These are phyloP conservation scores for Astyanax mexicanus DNA, from an alignment of 2,797 vertebrate genomes.

Conservation along the genomic window DNA sequence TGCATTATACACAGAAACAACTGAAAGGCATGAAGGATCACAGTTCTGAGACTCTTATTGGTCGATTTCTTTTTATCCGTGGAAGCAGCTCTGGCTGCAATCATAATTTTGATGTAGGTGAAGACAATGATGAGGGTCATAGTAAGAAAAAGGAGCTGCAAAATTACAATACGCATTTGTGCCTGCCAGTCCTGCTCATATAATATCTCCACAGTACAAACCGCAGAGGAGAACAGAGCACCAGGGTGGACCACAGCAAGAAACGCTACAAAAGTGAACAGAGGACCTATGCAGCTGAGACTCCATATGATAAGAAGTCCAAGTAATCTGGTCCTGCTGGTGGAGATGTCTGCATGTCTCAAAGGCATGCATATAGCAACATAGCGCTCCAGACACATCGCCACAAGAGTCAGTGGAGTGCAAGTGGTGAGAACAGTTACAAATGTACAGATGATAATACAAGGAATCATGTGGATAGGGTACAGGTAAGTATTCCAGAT, in stretches of 20 bases:
- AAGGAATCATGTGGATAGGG: slow-evolving; percentile 40
- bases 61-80: slow-evolving; percentile 39
- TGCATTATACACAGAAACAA: slow-evolving; percentile 43
- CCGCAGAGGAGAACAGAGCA: background rate
- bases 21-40: slow-evolving; percentile 45
- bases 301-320: slow-evolving; percentile 47
- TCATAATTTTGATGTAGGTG: slow-evolving; percentile 55
- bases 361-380: slow-evolving; percentile 72
- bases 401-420: slow-evolving; percentile 67
- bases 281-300: slow-evolving; percentile 38
- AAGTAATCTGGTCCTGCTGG: slow-evolving; percentile 9
- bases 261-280: slow-evolving; percentile 25
- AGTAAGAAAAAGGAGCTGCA: slow-evolving; percentile 29
- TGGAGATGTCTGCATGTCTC: slow-evolving; percentile 56
- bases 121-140: slow-evolving; percentile 33
- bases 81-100: slow-evolving; percentile 33
- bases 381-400: slow-evolving; percentile 71
- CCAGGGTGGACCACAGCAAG: background rate
- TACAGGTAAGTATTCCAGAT: background rate
- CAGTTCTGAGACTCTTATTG: slow-evolving; percentile 44
- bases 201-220: slow-evolving; percentile 45
- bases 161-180: background rate
- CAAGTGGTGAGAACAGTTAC: slow-evolving; percentile 15
- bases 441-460: slow-evolving; percentile 34
- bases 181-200: slow-evolving; percentile 33